phyloP scores from a whole-genome alignment of 2,113 vertebrate genomes.

The Chlorocebus sabaeus region DNA sequence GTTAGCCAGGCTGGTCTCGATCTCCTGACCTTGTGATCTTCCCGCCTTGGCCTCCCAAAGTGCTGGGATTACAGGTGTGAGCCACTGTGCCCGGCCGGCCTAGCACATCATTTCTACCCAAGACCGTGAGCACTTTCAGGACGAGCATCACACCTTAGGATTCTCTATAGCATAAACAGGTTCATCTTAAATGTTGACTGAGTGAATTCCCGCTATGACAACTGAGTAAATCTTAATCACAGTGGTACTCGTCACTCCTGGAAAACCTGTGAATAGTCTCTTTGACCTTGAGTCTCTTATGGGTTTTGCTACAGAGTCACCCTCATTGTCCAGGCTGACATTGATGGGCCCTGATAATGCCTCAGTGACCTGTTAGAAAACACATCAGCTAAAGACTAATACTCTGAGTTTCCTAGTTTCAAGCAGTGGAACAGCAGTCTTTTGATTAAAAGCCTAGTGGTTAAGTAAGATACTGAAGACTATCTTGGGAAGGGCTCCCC shows the following conservation, averaged over 20 bases:
- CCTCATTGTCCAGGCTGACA: background rate
- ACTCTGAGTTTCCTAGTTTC: background rate
- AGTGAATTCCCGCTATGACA: background rate
- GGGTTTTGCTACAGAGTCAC: background rate
- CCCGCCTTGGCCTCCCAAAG: too few relatives aligned
- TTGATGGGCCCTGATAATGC: background rate
- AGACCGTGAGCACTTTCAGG: background rate
- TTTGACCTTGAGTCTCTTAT: background rate
- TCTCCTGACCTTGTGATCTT: too few relatives aligned
- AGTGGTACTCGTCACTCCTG: background rate
- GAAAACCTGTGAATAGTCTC: background rate
- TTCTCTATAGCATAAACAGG: background rate
- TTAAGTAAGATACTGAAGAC: background rate
- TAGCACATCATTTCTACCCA: background rate
- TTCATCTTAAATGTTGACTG: background rate
- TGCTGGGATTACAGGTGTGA: too few relatives aligned
- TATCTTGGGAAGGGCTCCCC: background rate
- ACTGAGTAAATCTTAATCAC: too few relatives aligned
- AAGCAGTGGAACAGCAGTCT: background rate
- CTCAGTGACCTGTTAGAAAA: background rate
- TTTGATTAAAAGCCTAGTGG: background rate
- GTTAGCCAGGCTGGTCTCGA: too few relatives aligned
- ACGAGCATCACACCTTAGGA: background rate
- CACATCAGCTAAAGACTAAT: background rate
- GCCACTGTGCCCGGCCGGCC: too few relatives aligned